Conservation (phyloP, 2,797 vertebrate species). For the Pyrocephalus nanus region DNA sequence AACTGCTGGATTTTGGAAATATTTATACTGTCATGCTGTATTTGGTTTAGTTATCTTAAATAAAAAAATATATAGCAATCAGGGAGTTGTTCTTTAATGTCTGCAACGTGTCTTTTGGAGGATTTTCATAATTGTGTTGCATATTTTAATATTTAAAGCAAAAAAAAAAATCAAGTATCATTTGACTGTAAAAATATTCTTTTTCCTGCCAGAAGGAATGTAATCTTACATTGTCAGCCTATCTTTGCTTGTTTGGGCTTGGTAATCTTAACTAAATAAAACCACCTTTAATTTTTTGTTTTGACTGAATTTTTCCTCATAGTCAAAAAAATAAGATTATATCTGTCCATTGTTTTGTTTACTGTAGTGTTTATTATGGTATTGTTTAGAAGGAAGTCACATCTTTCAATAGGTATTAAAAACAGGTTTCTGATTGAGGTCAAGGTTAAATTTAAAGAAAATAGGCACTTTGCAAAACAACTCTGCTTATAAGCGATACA, state of each 20-base stretch:
- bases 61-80: background rate
- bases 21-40: background rate
- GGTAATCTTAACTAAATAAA: background rate
- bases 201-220: conserved; percentile 3
- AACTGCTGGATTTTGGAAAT: background rate
- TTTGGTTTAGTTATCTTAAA: conserved; percentile 6
- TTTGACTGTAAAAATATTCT: background rate
- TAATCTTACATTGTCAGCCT: background rate
- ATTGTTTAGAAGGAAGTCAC: background rate
- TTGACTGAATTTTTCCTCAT: background rate
- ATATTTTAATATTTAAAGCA: background rate
- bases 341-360: conserved; percentile 28
- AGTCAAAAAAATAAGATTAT: background rate
- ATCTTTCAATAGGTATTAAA: background rate
- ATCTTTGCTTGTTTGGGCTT: background rate
- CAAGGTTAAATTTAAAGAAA: background rate
- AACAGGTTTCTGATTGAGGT: background rate
- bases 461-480: background rate
- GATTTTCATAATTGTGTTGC: background rate
- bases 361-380: background rate
- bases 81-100: background rate
- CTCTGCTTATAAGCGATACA: background rate
- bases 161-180: background rate
- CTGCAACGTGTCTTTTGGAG: background rate
- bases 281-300: background rate